phyloP scores from a whole-genome alignment of 2,888 invertebrate genomes.

The Drosophila peninsularis region DNA sequence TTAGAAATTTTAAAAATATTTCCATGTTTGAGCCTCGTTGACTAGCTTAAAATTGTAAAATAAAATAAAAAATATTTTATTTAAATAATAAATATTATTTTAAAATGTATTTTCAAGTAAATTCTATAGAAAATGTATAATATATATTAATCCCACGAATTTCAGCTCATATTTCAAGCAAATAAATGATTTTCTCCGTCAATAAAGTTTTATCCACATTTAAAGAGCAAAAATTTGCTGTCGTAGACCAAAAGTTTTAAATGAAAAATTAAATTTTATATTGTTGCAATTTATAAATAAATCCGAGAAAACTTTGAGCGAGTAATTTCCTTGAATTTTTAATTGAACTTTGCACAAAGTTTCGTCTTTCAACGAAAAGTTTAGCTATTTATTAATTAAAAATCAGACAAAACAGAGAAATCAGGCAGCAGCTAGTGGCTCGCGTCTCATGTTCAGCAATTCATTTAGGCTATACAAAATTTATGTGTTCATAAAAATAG shows the following conservation, averaged over 20 bases:
- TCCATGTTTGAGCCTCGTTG: no score
- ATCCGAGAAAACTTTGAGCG: background rate
- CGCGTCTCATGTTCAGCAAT: background rate
- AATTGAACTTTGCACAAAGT: background rate
- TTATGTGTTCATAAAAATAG: background rate
- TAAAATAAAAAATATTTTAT: background rate
- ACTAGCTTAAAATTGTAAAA: no score
- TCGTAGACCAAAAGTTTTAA: background rate
- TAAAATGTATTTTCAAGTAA: background rate
- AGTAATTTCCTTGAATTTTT: background rate
- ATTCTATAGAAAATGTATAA: background rate
- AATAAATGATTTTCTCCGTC: background rate
- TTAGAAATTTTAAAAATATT: no score
- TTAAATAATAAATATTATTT: background rate
- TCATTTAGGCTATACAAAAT: background rate
- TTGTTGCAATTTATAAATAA: background rate
- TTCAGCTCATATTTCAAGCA: background rate
- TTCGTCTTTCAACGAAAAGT: background rate
- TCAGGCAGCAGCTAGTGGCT: background rate
- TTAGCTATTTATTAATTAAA: constrained; percentile 4
- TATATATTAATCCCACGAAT: no score
- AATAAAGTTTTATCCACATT: background rate
- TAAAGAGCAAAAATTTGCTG: background rate
- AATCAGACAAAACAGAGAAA: background rate
- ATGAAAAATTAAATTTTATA: background rate